Conservation (phyloP, 2,888 invertebrate species). For the Meganola albula region DNA sequence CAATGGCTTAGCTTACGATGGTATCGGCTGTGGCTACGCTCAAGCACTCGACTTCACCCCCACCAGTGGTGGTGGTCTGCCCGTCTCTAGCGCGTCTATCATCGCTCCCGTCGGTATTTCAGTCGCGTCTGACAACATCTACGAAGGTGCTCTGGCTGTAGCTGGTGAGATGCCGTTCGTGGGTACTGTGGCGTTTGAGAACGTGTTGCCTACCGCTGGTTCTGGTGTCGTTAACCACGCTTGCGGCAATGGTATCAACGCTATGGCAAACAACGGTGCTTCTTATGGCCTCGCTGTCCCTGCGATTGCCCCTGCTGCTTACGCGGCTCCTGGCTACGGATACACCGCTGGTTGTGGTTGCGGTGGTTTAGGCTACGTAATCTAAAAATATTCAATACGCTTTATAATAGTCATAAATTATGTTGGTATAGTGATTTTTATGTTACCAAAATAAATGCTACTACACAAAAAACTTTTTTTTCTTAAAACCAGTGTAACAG, state of each 20-base stretch:
- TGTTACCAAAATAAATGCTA: too few relatives aligned
- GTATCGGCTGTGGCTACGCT: not conserved
- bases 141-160: constrained; percentile 17
- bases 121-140: constrained; percentile 21
- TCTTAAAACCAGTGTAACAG: too few relatives aligned
- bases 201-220: constrained; percentile 13
- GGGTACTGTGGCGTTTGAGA: constrained; percentile 13
- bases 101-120: constrained; percentile 18
- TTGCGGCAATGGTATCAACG: constrained; percentile 16
- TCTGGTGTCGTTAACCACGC: constrained; percentile 13
- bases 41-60: constrained; percentile 7
- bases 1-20: not conserved
- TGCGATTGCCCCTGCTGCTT: not conserved
- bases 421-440: too few relatives aligned
- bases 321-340: not conserved
- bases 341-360: not conserved
- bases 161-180: constrained; percentile 20
- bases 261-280: constrained; percentile 13
- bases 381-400: not conserved
- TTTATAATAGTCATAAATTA: too few relatives aligned
- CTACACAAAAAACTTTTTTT: too few relatives aligned
- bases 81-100: constrained; percentile 13
- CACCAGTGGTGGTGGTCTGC: constrained; percentile 19
- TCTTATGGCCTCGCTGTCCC: constrained; percentile 5
- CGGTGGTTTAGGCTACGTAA: not conserved